Evolutionary conservation across 2,888 invertebrate species (phyloP), one percentile per base, ranked within the genome.

Genomic region (Ennomos fuscantarius): DNA sequence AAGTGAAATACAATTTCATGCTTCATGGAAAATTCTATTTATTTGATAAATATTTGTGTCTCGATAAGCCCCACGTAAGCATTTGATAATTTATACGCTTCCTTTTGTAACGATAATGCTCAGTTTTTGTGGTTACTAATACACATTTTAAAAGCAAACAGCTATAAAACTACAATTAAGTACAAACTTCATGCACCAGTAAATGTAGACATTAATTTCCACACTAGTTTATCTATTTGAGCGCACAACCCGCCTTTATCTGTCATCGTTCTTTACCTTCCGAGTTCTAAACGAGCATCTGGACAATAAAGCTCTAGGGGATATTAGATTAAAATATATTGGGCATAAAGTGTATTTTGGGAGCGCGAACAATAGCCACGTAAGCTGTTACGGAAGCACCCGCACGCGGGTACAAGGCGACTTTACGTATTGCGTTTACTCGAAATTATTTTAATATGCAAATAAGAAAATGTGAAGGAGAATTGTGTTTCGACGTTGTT

Each of bases 161-260:
- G 81, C 86, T 86, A 88, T 88, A 88, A 87, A 87, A 87, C 86
- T 89, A 89, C 88, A 91, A 91, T 92, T 92, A 92, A 91, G 85
- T 86, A 87, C 86, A 76, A 87, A 86, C 91, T 92, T 92, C 92
- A 92, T 92, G 92, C 92, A 90, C 91, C 89, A 91, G 91, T 92
- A 89, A 92, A 92, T 92, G 88, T 89, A 90, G 89, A 90, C 92
- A 92, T 92, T 92, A 91, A 92, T 92, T 92, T 92, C 89, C 89
- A 91, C 91, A 90, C 91, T 89, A 91, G 85, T 91, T 89, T 92
- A 91, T 91, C 91, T 90, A 89, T 91, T 91, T 91, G 91, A 91
- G 90, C 86, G 82, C 87, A 84, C 90, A 88, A 82, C 83, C 87
- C 87, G 90, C 89, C 87, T 92, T 92, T 92, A 92, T 92, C 91